These are phyloP conservation scores for Sebastes vulpes DNA, from an alignment of 2,797 vertebrate species.

Conservation along the genomic window DNA sequence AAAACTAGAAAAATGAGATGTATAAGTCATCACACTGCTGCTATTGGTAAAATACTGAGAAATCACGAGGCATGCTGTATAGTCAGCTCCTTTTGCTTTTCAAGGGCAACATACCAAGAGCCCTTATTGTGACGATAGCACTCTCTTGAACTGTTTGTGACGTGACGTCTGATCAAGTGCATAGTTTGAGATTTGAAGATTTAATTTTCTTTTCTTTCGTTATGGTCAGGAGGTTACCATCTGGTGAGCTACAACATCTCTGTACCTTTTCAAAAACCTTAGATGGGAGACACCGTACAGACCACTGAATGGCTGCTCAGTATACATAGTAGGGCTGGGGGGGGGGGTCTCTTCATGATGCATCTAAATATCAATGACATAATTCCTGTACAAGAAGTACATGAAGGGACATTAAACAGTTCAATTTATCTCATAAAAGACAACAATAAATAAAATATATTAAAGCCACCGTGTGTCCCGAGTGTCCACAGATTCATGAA, in stretches of 20 bases:
- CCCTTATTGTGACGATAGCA: neutral
- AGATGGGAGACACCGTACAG: neutral
- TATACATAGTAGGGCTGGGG: neutral
- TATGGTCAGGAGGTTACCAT: neutral
- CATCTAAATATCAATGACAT: neutral
- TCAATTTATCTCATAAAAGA: neutral
- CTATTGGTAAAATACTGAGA: neutral
- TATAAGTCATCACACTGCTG: neutral
- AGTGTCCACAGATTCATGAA: too few relatives aligned
- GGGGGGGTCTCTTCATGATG: neutral
- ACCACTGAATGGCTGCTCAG: neutral
- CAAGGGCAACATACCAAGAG: neutral
- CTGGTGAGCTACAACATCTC: neutral
- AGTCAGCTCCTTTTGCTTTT: neutral
- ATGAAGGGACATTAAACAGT: neutral
- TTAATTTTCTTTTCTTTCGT: neutral
- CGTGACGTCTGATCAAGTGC: neutral
- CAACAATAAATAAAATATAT: neutral
- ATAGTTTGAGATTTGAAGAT: neutral
- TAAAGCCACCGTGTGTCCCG: too few relatives aligned
- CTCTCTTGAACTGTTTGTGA: neutral
- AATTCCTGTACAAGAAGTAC: neutral
- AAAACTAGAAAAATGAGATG: neutral
- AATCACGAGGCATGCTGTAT: neutral
- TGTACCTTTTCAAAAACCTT: too few relatives aligned